Base-by-base conservation (phyloP, 2,113 vertebrate species). In the Puma concolor region DNA sequence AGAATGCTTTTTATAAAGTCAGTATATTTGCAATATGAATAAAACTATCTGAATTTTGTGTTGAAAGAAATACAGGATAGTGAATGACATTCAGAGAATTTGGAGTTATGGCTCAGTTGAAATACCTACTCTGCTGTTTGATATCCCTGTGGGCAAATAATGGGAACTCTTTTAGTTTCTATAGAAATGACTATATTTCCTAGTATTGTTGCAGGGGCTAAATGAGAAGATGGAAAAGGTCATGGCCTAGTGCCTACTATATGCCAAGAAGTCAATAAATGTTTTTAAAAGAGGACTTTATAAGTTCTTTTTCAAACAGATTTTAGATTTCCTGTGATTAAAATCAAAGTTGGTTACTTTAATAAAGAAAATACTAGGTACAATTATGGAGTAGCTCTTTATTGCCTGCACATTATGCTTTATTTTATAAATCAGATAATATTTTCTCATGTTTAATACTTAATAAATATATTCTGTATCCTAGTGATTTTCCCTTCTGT, bases 401-500 rank as follows among this genome's bases (percentile, higher is more conserved):
- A 81, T 5, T 88, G 17, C 23, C 29, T 84, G 3, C 1, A 0
- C 85, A 33, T 63, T 2, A 0, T n/a, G 17, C 11, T 94, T 94
- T 76, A 96, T 97, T 36, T 95, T 93, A 63, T 36, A 85, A 89
- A 17, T 63, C 50, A 64, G 36, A 27, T 86, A 92, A 14, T 36
- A 38, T 96, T 95, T 44, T 29, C 5, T 84, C 12, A 57, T 92
- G 72, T 2, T 72, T 36, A 84, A 33, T 94, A n/a, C 69, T 97
- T 95, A 81, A 27, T 77, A 93, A 94, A 21, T 96, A 25, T 60
- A 87, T 96, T 74, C 41, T 38, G 17, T 97, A 92, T 95, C 10
- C 27, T 97, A 91, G 71, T 96, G 16, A 88, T 79, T 82, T 3
- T 96, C 50, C 25, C 15, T 97, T 94, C 89, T 97, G 66, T 50